Evolutionary conservation across 2,113 vertebrate species (phyloP).

Genomic region (Rostratula benghalensis): DNA sequence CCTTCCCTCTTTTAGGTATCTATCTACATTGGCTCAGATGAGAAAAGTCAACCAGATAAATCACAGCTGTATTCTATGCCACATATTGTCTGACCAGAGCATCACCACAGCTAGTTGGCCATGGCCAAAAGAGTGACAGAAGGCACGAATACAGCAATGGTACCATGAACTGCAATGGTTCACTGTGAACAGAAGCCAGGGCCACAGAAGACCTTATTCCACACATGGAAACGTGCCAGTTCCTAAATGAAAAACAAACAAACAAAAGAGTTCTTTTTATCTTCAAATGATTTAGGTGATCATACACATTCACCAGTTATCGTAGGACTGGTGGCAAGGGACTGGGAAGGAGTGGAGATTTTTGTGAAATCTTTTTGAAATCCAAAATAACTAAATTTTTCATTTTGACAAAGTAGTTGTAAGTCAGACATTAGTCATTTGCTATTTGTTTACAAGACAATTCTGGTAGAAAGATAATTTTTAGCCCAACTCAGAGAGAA

Average conservation of each 20-base stretch:
- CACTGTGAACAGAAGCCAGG: neutral
- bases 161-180: neutral
- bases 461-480: neutral
- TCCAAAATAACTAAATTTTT: neutral
- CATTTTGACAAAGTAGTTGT: neutral
- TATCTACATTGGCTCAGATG: neutral
- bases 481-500: neutral
- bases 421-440: neutral
- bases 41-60: neutral
- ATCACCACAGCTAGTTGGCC: neutral
- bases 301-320: neutral
- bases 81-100: neutral
- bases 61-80: neutral
- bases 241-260: neutral
- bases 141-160: rapidly evolving
- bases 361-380: neutral
- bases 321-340: neutral
- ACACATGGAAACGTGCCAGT: neutral
- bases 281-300: neutral
- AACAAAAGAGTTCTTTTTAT: neutral
- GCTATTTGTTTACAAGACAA: neutral
- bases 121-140: neutral
- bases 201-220: neutral
- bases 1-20: neutral
- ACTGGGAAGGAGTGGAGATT: neutral